phyloP scores from a whole-genome alignment of 2,113 vertebrate species.

The Pleuronectes platessa region DNA sequence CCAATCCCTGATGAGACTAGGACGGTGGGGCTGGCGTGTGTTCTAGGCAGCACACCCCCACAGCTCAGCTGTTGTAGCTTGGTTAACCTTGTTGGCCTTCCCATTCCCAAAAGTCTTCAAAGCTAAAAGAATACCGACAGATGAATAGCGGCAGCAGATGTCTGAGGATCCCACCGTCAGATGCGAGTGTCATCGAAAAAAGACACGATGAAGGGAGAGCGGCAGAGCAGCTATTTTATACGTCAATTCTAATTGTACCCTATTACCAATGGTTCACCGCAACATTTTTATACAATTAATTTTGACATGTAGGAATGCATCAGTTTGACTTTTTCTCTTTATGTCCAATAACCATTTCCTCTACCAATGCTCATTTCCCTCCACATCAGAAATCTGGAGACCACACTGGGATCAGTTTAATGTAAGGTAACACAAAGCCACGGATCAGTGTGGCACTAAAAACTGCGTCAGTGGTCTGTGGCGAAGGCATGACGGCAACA shows the following conservation, averaged over 20 bases:
- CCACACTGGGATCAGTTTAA: background rate
- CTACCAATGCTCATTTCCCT: background rate
- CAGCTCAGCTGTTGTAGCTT: slow-evolving; percentile 18
- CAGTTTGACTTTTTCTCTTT: background rate
- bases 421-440: background rate
- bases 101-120: slow-evolving; percentile 26
- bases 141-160: slow-evolving; percentile 1
- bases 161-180: background rate
- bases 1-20: background rate
- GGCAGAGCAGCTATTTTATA: background rate
- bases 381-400: slow-evolving; percentile 1
- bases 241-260: background rate
- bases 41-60: background rate
- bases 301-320: background rate
- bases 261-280: background rate
- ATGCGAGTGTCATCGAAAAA: background rate
- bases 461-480: background rate
- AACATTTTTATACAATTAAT: background rate
- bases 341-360: background rate
- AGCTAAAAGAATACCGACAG: slow-evolving; percentile 16
- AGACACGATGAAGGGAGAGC: background rate
- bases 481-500: background rate
- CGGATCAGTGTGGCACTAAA: background rate
- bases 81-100: slow-evolving; percentile 19
- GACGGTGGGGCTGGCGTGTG: background rate